Evolutionary conservation across 2,113 vertebrate genomes (phyloP).

Genomic region (Climacteris rufus): DNA sequence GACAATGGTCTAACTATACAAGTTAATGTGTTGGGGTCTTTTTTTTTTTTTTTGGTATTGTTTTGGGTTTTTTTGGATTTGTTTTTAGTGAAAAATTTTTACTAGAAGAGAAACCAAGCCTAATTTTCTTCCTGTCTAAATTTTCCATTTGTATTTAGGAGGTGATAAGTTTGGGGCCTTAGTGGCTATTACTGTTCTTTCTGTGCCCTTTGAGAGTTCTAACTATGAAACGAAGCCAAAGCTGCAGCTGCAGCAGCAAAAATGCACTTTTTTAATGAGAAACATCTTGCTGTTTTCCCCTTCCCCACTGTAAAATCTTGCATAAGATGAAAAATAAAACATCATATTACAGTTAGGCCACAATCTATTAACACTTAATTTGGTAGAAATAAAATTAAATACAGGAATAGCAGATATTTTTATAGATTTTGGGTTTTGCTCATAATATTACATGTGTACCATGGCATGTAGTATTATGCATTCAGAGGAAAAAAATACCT

Average conservation of each 20-base stretch:
- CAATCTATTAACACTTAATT: neutral
- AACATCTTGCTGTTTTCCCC: constrained; percentile 38
- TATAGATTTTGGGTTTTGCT: neutral
- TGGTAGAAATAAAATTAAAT: neutral
- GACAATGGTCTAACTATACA: neutral
- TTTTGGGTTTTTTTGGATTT: neutral
- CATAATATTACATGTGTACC: neutral
- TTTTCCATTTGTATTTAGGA: constrained; percentile 33
- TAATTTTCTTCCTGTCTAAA: constrained; percentile 4
- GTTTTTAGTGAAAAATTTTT: neutral
- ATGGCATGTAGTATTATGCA: neutral
- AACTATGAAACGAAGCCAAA: constrained; percentile 27
- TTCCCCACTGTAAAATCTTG: neutral
- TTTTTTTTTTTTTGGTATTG: neutral
- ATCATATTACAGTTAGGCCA: neutral
- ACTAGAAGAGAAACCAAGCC: neutral
- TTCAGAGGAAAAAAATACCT: neutral
- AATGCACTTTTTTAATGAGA: constrained; percentile 14
- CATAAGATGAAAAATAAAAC: neutral
- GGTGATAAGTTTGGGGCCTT: constrained; percentile 34
- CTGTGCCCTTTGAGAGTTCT: constrained; percentile 24
- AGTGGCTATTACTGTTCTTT: constrained; percentile 7
- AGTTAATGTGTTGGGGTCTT: rapidly evolving
- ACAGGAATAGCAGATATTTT: neutral
- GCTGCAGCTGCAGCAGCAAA: constrained; percentile 55